Evolutionary conservation across 2,888 invertebrate genomes (phyloP), one percentile per base, ranked within the genome.

Genomic region (Pammene aurita): DNA sequence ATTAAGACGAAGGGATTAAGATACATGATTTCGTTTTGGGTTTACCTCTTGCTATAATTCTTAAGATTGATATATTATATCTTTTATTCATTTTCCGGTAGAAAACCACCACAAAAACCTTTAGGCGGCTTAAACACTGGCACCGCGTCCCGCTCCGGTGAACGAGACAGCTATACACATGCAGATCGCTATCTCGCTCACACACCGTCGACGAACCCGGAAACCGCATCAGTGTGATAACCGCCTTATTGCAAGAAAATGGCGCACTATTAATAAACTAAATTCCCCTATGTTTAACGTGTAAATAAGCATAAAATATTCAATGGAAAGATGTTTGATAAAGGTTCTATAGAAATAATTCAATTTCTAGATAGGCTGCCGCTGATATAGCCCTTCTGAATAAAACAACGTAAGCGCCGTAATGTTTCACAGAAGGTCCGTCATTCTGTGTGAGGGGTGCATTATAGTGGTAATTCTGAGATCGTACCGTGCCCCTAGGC

Each of bases 401-500:
- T 50, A 41, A 41, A 62, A 62, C 41, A 50, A 18, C 18, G 26
- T 52, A 62, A 41, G 62, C 9, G 41, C n/a, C 41, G 48, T 2
- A 16, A 13, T 4, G 18, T n/a, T 42, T 13, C 10, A 13, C 5
- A 38, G 13, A n/a, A 5, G 11, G 18, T 18, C 5, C 41, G 50
- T 52, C 52, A 0, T 38, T 62, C n/a, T 62, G 38, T n/a, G 38
- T 52, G 18, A 38, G n/a, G 18, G 5, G 50, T 14, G 16, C 38
- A 18, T 71, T 66, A 63, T 71, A 72, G 70, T 72, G 64, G 72
- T 74, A 75, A 75, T 72, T 66, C 70, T 70, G 71, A 63, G 73
- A 71, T 65, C 79, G 80, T 79, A 72, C 77, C 73, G 73, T 67
- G 67, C 63, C 72, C 26, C 16, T 26, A 13, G 62, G 68, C 68